These are phyloP conservation scores for Crotophaga sulcirostris DNA, from an alignment of 2,113 vertebrate species.

Conservation along the genomic window DNA sequence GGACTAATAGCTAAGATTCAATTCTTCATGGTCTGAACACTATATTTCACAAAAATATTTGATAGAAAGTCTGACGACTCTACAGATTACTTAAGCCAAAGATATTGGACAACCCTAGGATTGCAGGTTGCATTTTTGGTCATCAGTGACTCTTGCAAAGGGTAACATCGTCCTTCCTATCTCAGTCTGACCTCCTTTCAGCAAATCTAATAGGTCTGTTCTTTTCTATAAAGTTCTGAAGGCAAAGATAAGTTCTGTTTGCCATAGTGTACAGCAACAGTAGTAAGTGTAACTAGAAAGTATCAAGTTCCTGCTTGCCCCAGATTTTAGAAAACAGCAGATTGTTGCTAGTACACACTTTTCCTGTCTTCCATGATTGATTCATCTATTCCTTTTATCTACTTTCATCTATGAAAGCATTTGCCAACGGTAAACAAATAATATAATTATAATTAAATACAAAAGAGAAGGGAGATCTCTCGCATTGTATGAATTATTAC, in stretches of 20 bases:
- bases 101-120: not conserved
- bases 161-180: not conserved
- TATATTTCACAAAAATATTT: not conserved
- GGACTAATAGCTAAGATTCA: not conserved
- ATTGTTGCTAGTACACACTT: not conserved
- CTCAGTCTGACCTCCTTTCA: not conserved
- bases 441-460: constrained; percentile 27
- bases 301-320: not conserved
- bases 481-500: constrained; percentile 26
- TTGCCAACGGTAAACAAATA: constrained; percentile 46
- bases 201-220: not conserved
- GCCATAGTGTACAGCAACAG: not conserved
- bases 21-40: not conserved
- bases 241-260: not conserved
- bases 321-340: constrained; percentile 9
- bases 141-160: not conserved
- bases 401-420: constrained; percentile 19
- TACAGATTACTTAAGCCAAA: not conserved
- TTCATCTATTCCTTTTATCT: constrained; percentile 48
- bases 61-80: not conserved
- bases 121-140: not conserved
- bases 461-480: not conserved
- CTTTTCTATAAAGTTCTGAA: not conserved
- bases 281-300: not conserved
- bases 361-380: not conserved